Evolutionary conservation across 2,113 vertebrate species (phyloP).

Genomic region (Neopipo cinnamomea): DNA sequence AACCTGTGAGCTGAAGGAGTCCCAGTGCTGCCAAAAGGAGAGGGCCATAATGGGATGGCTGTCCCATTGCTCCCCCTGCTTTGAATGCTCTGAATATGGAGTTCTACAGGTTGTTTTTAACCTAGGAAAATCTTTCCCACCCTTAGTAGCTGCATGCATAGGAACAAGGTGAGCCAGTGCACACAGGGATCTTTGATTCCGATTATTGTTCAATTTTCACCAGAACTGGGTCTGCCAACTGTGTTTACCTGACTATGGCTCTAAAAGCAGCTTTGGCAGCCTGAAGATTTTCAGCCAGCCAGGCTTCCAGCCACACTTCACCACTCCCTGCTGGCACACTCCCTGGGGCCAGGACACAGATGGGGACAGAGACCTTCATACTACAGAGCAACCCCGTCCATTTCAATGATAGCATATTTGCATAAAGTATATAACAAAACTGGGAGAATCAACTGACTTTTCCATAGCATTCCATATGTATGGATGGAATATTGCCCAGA

Average conservation of each 20-base stretch:
- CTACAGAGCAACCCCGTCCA: background rate
- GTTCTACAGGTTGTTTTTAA: background rate
- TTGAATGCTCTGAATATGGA: background rate
- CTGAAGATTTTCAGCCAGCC: background rate
- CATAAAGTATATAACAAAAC: background rate
- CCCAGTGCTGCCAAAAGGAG: background rate
- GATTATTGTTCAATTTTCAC: background rate
- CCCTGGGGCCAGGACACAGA: background rate
- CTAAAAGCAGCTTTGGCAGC: background rate
- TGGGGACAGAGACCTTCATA: background rate
- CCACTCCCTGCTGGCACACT: background rate
- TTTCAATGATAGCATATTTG: background rate
- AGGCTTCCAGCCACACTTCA: background rate
- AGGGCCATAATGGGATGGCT: background rate
- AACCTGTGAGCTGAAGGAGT: background rate
- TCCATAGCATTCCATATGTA: background rate
- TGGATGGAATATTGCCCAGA: background rate
- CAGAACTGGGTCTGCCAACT: background rate
- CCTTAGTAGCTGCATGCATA: background rate
- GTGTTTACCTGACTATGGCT: background rate
- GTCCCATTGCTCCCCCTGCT: rapidly evolving
- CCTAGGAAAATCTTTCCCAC: background rate
- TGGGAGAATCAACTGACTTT: background rate
- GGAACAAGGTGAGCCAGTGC: background rate
- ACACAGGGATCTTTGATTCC: rapidly evolving